Conservation (phyloP, 2,888 invertebrate species). For the Stenodema calcarata region DNA sequence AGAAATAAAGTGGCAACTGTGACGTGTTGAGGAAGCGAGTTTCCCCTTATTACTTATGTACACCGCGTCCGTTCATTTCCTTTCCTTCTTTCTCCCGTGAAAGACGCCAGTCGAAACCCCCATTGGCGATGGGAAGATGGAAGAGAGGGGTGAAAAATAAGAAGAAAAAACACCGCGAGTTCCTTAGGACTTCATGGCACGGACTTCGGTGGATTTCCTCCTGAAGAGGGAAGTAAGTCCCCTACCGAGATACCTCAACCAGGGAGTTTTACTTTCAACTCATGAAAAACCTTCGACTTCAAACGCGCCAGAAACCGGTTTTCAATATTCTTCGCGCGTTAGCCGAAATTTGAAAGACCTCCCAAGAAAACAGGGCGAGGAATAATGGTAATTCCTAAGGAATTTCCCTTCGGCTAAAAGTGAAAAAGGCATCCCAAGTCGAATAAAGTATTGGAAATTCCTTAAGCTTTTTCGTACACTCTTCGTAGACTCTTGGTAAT, state of each 20-base stretch:
- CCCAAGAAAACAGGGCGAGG: too few relatives aligned
- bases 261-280: not conserved
- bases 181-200: slow-evolving; percentile 3
- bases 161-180: not conserved
- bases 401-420: not conserved
- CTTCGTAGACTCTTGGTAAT: not conserved
- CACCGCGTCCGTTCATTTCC: slow-evolving; percentile 33
- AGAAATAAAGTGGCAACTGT: not conserved
- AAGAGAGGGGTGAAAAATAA: not conserved
- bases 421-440: not conserved
- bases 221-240: not conserved
- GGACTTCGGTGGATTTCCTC: not conserved
- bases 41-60: slow-evolving; percentile 33
- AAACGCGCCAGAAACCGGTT: too few relatives aligned
- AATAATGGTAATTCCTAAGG: too few relatives aligned
- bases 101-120: not conserved
- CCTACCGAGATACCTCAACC: not conserved
- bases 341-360: too few relatives aligned
- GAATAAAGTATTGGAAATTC: not conserved
- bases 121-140: not conserved
- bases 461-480: not conserved
- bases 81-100: not conserved
- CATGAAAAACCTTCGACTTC: too few relatives aligned
- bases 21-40: not conserved
- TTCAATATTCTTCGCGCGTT: too few relatives aligned